Evolutionary conservation across 2,113 vertebrate genomes (phyloP), one percentile per base, ranked within the genome.

Genomic region (Pachycephala philippinensis): DNA sequence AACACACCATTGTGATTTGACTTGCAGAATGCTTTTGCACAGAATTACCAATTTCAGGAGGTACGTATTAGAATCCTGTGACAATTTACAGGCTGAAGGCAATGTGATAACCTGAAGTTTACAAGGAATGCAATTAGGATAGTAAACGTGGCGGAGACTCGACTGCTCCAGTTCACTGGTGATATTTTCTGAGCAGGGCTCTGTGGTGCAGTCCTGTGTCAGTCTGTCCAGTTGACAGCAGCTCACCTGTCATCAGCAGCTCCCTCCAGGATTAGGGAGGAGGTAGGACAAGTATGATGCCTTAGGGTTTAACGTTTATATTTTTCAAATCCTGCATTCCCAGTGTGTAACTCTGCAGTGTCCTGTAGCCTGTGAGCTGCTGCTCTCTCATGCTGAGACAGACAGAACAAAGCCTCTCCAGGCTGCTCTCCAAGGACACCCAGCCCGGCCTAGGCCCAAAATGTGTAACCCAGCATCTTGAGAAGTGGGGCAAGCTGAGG

Each of bases 21-120:
- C 37, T 11, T 89, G 57, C 63, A 70, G 93, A 90, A 65, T 70
- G 39, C 30, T 82, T 96, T 92, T 94, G 56, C 60, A 61, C 64
- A 83, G 75, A 96, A 94, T 69, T 87, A 53, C 71, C 89, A 72
- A 17, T 96, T 97, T 94, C 40, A 69, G 79, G 49, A 60, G 78
- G 57, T 83, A 42, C 9, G 2, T 78, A 9, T 77, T 57, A 57
- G 65, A 80, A 87, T 92, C 44, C 31, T 77, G 27, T 68, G 95
- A 65, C 42, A 95, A 39, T 70, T 94, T 89, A 27, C 24, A 50
- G 22, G 47, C 44, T 47, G 45, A 75, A 92, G 61, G 52, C 76
- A 77, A 44, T 16, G 19, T 84, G 85, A 87, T 79, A 92, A 39
- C 81, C 64, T 61, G 1, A 72, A 79, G 57, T 84, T 94, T 95